Base-by-base conservation (phyloP, 2,113 vertebrate genomes). In the Gambusia affinis region DNA sequence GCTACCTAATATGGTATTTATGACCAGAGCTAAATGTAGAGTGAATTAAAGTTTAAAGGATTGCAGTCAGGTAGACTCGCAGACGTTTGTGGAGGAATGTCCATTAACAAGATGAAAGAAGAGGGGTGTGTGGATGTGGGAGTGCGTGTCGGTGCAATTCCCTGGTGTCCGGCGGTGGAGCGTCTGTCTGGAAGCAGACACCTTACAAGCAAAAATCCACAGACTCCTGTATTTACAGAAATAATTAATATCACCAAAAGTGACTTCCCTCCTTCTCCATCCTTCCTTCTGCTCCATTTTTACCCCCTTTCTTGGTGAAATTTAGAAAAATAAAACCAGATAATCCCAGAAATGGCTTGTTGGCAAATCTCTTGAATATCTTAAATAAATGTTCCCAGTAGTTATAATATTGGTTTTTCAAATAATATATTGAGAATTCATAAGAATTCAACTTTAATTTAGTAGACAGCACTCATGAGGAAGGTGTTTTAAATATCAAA, bases 41-140 rank as follows among this genome's bases (percentile, higher is more conserved):
- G 94, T 96, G 96, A 98, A 98, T 99, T 97, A 98, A 98, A 98
- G 95, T 98, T 98, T 98, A 98, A 99, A 96, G 95, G 93, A 96
- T 96, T 96, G 86, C 90, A 96, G 94, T 96, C 98, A 99, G 98
- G 97, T 99, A 98, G 96, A 95, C 95, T 93, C n/a, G 90, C 93
- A 94, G 95, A 94, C 96, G 89, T 96, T 95, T 89, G 92, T 93
- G 92, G 92, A 94, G 94, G 95, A 93, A 94, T 91, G 94, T 97
- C 96, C 97, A 98, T 99, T 99, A 99, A 94, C 94, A 81, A 95
- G 96, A 99, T 97, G 96, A 95, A 97, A 96, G 96, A 90, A 89
- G 90, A 84, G 79, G 93, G 69, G 84, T 75, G 86, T 78, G 87
- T 70, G 88, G 6, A 8, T 33, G 3, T 72, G 27, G 44, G 70